These are phyloP conservation scores for Cervus canadensis DNA, from an alignment of 2,113 vertebrate species.

Conservation along the genomic window DNA sequence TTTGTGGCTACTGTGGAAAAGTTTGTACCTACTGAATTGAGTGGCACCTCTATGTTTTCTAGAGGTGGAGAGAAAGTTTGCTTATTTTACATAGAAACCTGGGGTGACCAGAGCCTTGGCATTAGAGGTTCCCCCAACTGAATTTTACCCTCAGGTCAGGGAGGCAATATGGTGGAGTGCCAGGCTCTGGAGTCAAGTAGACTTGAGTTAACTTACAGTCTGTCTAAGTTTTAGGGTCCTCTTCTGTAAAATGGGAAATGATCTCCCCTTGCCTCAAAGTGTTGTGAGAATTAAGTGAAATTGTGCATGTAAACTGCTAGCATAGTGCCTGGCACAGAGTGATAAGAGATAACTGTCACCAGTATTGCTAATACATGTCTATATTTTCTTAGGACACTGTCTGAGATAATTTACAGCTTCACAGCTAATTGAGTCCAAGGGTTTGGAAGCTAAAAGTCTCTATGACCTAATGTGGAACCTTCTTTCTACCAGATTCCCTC, in stretches of 20 bases:
- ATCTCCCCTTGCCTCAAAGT: not conserved
- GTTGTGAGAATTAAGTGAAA: not conserved
- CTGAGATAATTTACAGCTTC: not conserved
- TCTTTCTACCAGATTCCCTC: not conserved
- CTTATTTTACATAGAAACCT: not conserved
- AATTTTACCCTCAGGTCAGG: not conserved
- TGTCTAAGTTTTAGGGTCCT: not conserved
- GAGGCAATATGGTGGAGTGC: not conserved
- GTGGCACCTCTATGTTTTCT: not conserved
- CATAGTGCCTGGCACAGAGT: not conserved
- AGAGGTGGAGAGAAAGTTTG: not conserved
- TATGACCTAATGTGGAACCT: not conserved
- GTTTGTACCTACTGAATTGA: not conserved
- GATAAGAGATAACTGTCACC: not conserved
- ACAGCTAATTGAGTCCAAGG: not conserved
- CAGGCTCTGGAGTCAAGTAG: not conserved
- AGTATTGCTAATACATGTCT: accelerated
- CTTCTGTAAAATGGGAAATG: not conserved
- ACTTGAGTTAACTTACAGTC: not conserved
- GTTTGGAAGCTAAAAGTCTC: not conserved
- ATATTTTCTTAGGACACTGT: not conserved
- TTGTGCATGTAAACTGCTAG: not conserved
- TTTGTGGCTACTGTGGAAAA: not conserved
- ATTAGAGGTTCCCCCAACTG: not conserved
- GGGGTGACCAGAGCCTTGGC: not conserved